phyloP scores from a whole-genome alignment of 2,888 invertebrate species.

The Phortica magna region DNA sequence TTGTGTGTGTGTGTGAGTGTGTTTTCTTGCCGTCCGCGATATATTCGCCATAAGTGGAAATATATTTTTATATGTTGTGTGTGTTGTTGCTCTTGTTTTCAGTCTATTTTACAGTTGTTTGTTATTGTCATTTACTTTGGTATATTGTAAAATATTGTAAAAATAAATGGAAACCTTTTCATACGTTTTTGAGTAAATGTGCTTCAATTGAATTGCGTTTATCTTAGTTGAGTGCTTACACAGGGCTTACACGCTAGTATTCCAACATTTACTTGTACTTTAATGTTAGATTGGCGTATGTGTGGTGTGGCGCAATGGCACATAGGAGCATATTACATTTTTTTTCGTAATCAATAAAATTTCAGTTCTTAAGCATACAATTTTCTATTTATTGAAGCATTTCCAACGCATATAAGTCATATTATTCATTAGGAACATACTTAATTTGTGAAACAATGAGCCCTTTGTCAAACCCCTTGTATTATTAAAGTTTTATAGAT shows the following conservation, averaged over 20 bases:
- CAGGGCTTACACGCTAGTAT: neutral
- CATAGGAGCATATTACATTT: neutral
- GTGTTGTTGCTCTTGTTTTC: neutral
- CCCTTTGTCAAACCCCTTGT: too few species aligned
- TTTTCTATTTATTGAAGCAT: too few species aligned
- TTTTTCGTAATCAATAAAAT: too few species aligned
- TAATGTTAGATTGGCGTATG: too few species aligned
- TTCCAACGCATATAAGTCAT: too few species aligned
- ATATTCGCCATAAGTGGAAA: constrained; percentile 17
- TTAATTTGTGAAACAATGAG: too few species aligned
- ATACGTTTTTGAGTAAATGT: constrained; percentile 6
- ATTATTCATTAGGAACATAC: too few species aligned
- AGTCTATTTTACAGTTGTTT: constrained; percentile 30
- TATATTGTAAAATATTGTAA: constrained; percentile 69
- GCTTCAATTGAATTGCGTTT: constrained; percentile 21
- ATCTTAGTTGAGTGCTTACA: neutral
- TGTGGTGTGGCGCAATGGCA: neutral
- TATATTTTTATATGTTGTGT: neutral
- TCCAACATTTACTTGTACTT: neutral
- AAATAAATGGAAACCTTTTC: constrained; percentile 63
- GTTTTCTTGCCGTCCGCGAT: constrained; percentile 7
- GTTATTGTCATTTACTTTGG: constrained; percentile 59
- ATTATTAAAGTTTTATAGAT: too few species aligned
- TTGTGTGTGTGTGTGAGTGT: too few species aligned
- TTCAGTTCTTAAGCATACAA: too few species aligned